These are phyloP conservation scores for Eupristina koningsbergeri DNA, from an alignment of 1,140 invertebrate genomes.

Conservation along the genomic window DNA sequence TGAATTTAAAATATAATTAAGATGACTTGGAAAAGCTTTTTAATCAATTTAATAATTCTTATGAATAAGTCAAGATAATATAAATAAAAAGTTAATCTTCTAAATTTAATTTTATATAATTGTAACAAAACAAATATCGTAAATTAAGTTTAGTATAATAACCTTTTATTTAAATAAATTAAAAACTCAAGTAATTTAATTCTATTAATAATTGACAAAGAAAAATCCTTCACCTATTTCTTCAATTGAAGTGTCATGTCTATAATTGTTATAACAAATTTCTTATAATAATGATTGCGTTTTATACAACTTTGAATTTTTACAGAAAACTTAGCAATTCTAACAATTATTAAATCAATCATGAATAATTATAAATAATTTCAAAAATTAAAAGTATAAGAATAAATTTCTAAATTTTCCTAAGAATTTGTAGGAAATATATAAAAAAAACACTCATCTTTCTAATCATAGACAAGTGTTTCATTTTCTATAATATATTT, in stretches of 20 bases:
- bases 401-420: slow-evolving; percentile 28
- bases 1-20: slow-evolving; percentile 25
- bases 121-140: not conserved
- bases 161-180: slow-evolving; percentile 21
- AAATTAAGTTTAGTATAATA: slow-evolving; percentile 19
- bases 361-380: slow-evolving; percentile 46
- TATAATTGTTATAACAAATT: slow-evolving; percentile 39
- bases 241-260: slow-evolving; percentile 45
- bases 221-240: slow-evolving; percentile 43
- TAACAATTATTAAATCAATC: slow-evolving; percentile 50
- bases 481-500: slow-evolving; percentile 52
- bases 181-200: slow-evolving; percentile 15
- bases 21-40: slow-evolving; percentile 52
- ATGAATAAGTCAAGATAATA: not conserved
- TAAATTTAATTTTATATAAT: slow-evolving; percentile 22
- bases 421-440: slow-evolving; percentile 18
- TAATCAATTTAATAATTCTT: slow-evolving; percentile 2
- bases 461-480: slow-evolving; percentile 16
- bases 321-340: slow-evolving; percentile 53
- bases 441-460: not conserved
- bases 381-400: slow-evolving; percentile 39
- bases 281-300: slow-evolving; percentile 45
- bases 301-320: slow-evolving; percentile 43
- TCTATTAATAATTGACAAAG: slow-evolving; percentile 19
- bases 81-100: not conserved